phyloP scores from a whole-genome alignment of 2,888 invertebrate genomes.

The Drosophila sordidula region DNA sequence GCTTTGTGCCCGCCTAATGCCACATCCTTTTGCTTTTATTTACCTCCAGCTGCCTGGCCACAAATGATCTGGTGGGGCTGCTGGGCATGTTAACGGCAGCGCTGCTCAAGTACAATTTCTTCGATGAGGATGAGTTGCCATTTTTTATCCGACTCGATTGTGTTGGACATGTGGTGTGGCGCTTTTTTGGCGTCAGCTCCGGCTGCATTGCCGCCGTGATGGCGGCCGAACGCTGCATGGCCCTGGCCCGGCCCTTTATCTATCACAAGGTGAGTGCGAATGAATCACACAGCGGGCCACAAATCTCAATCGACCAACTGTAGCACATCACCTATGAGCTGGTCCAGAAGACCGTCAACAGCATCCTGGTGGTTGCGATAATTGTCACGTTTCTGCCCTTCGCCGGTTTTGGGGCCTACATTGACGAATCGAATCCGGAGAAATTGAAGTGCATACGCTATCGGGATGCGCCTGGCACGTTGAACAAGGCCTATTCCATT shows the following conservation, averaged over 20 bases:
- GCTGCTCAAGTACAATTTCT: constrained; percentile 86
- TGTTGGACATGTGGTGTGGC: constrained; percentile 88
- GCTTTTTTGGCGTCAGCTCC: constrained; percentile 94
- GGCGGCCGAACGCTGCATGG: constrained; percentile 94
- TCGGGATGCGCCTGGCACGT: constrained; percentile 88
- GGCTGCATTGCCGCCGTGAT: constrained; percentile 95
- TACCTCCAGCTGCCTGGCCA: constrained; percentile 89
- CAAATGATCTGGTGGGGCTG: constrained; percentile 92
- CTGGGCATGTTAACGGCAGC: constrained; percentile 91
- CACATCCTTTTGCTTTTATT: constrained; percentile 19
- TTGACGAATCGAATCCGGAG: constrained; percentile 85
- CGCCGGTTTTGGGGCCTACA: constrained; percentile 90
- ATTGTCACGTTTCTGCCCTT: constrained; percentile 91
- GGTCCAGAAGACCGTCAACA: constrained; percentile 89
- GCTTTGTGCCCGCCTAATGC: constrained; percentile 32
- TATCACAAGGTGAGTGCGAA: constrained; percentile 91
- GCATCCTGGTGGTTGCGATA: constrained; percentile 89
- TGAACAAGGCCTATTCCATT: constrained; percentile 91
- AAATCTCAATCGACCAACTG: not conserved
- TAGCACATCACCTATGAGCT: constrained; percentile 92
- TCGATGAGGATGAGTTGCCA: constrained; percentile 77
- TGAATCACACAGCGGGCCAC: not conserved
- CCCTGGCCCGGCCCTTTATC: constrained; percentile 93
- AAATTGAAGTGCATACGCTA: constrained; percentile 88
- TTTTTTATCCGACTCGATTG: constrained; percentile 83